Evolutionary conservation across 2,888 invertebrate species (phyloP).

Genomic region (Dasypolia templi): DNA sequence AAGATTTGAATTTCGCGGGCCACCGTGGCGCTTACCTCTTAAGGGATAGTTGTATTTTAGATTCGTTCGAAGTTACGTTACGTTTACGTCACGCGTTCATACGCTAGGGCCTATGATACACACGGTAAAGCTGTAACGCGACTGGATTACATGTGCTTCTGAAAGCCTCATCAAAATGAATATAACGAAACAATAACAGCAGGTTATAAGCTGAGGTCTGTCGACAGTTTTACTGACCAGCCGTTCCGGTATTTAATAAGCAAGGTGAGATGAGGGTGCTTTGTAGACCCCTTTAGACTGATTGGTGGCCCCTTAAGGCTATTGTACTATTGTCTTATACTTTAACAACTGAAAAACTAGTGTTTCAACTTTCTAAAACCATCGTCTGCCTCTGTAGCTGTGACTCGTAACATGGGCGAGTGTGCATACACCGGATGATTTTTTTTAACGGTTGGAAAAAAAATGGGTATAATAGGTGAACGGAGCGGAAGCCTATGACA

Average conservation of each 20-base stretch:
- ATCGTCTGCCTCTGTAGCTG: slow-evolving; percentile 7
- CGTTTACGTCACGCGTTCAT: no score
- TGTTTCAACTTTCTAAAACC: slow-evolving; percentile 49
- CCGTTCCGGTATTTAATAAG: neutral
- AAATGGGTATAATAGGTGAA: no score
- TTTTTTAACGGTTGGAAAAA: no score
- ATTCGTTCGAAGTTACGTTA: no score
- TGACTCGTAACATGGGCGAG: slow-evolving; percentile 10
- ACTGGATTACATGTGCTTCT: neutral
- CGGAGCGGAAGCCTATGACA: no score
- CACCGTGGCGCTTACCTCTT: no score
- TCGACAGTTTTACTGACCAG: neutral
- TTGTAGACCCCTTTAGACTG: neutral
- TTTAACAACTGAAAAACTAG: slow-evolving; percentile 20
- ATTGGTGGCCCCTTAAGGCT: neutral
- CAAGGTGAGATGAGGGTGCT: neutral
- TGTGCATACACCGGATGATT: no score
- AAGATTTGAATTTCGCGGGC: no score
- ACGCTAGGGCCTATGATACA: no score
- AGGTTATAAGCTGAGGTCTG: neutral
- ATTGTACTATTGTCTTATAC: no score
- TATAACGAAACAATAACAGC: neutral
- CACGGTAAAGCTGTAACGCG: neutral
- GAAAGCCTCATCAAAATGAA: neutral
- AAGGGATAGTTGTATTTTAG: no score